Base-by-base conservation (phyloP, 1,140 invertebrate species). In the Hydropsyche tenuis region DNA sequence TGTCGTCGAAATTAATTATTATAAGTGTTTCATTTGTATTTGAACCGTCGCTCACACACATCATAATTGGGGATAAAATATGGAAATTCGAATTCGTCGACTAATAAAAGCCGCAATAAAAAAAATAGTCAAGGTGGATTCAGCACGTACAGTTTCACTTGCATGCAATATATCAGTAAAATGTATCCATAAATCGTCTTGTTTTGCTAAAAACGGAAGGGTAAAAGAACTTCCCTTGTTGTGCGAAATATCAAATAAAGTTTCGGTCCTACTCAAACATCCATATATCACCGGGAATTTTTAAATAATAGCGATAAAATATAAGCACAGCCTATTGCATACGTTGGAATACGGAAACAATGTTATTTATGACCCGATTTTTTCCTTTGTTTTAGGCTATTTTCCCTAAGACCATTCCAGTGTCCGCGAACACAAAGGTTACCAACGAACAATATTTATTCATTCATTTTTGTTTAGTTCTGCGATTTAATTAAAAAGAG, bases 231-330 rank as follows among this genome's bases (percentile, higher is more conserved):
- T 76, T 74, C 69, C 51, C 48, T 56, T 69, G 72, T 70, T 74
- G 69, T 69, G 69, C 69, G 69, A 76, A 77, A 77, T 77, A 77
- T 77, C 72, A 77, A 72, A 74, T 74, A 77, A 71, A 76, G 70
- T 70, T 72, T 64, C 70, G 69, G 69, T 77, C 75, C 73, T 77
- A 77, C 45, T 77, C 75, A 77, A 77, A 77, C 75, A 74, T 27
- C 30, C 43, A 70, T 77, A 73, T 69, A 74, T 76, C 69, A 72
- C 72, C 37, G 63, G 9, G 69, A 76, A 72, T 69, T 77, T 77
- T 66, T 72, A 74, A 74, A 76, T 72, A 74, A 76, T 64, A 64
- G 64, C 69, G 30, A 68, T 74, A 74, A 76, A 74, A 74, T 73
- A 76, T 69, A 65, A 63, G 51, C 68, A n/a, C 27, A 48, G 53